Percentiles rank a stretch among this genome's conserved stretches.
phyloP scores from a whole-genome alignment of 2,888 invertebrate genomes.

The Ormyrus labotus region DNA sequence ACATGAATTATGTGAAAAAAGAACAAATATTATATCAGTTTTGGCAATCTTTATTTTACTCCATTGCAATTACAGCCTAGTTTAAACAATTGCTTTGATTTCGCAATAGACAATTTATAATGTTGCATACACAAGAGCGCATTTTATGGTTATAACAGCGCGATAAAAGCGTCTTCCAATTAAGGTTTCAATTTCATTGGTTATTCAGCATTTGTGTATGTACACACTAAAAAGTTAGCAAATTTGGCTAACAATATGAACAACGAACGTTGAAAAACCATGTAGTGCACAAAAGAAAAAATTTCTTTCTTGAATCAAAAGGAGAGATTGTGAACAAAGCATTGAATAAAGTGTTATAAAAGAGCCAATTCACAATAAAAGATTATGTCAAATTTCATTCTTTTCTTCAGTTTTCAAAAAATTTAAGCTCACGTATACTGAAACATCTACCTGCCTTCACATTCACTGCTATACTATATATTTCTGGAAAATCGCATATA shows the following conservation, averaged over 20 bases:
- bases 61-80: constrained; percentile 55
- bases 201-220: constrained; percentile 12
- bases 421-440: constrained; percentile 1
- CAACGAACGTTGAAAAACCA: background rate
- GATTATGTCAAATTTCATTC: background rate
- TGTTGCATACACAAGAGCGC: constrained; percentile 41
- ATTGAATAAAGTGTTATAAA: background rate
- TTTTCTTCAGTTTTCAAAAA: background rate
- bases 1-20: background rate
- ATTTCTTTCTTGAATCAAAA: background rate
- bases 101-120: constrained; percentile 51
- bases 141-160: constrained; percentile 37
- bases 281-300: background rate
- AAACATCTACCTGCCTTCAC: constrained; percentile 2
- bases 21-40: constrained; percentile 40
- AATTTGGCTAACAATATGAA: constrained; percentile 1
- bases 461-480: constrained; percentile 22
- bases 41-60: constrained; percentile 57
- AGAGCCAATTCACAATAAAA: background rate
- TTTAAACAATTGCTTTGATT: constrained; percentile 47
- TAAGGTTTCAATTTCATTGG: constrained; percentile 34
- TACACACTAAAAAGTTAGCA: constrained; percentile 10
- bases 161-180: constrained; percentile 40
- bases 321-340: background rate
- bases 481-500: constrained; percentile 44